Conservation (phyloP, 2,888 invertebrate species). For the Cremastobaeus sp. region DNA sequence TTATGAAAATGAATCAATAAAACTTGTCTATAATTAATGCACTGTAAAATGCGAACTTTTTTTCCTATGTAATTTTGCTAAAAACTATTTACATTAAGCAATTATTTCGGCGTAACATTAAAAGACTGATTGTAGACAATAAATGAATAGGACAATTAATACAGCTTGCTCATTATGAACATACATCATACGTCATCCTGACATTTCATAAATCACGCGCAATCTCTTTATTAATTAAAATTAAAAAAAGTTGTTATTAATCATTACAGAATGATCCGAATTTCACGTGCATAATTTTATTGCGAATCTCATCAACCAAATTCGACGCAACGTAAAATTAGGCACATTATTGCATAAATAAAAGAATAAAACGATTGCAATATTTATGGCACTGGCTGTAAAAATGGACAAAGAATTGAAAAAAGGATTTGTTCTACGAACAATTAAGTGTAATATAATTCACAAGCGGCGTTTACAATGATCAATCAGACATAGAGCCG, state of each 20-base stretch:
- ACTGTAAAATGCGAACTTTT: too few species aligned
- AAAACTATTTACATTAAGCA: too few species aligned
- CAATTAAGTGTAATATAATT: conserved; percentile 48
- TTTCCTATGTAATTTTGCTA: too few species aligned
- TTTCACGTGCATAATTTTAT: conserved; percentile 11
- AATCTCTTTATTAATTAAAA: conserved; percentile 47
- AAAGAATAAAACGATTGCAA: conserved; percentile 13
- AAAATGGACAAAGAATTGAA: background rate
- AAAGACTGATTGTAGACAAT: too few species aligned
- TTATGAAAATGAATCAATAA: too few species aligned
- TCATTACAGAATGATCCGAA: conserved; percentile 20
- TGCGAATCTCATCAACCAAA: background rate
- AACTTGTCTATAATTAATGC: too few species aligned
- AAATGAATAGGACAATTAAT: conserved; percentile 33
- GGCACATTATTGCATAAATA: conserved; percentile 19
- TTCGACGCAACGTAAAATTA: conserved; percentile 1
- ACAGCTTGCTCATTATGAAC: conserved; percentile 9
- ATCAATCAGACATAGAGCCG: conserved; percentile 56
- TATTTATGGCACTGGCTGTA: conserved; percentile 8
- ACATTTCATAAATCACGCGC: conserved; percentile 36
- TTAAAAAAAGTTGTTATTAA: conserved; percentile 44
- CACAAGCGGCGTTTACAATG: conserved; percentile 50
- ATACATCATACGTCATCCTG: conserved; percentile 26
- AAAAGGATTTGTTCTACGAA: conserved; percentile 40
- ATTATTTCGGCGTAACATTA: too few species aligned